Evolutionary conservation across 2,113 vertebrate species (phyloP), one percentile per base, ranked within the genome.

Genomic region (Brachypteracias leptosomus): DNA sequence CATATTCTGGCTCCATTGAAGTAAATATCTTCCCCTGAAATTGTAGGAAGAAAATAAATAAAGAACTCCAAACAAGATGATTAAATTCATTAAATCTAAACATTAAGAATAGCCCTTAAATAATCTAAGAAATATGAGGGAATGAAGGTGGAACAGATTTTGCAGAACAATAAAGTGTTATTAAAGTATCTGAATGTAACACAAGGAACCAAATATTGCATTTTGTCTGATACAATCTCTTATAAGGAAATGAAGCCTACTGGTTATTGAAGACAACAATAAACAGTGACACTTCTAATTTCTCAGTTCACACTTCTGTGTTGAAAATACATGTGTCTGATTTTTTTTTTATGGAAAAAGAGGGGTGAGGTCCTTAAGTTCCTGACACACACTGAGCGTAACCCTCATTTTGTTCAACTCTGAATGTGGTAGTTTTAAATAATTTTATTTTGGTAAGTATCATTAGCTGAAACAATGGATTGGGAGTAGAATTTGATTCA

Each of bases 11-110:
- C 88, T 99, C 98, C 92, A 99, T 97, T 71, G 99, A 99, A 73
- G 99, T 99, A 97, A 99, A 99, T 91, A 99, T 97, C 94, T 99
- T 99, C 11, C 99, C 99, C 99, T 99, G 96, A 95, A 98, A 97
- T 61, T 89, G 57, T 29, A 90, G 88, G 20, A 94, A 93, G 38
- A 78, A 93, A 84, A 90, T 36, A 29, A 15, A 72, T 44, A 26
- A 85, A 52, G 35, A 90, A 80, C 38, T 38, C n/a, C 29, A 88
- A 77, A 76, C 12, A 87, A 61, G 14, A 19, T 18, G 26, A 86
- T 59, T 59, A 61, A 46, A 47, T 62, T 31, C 19, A 77, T 36
- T 68, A 90, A 77, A 94, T 36, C 29, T 78, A 61, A 86, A 81
- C 4, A 74, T 65, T 78, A 90, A 22, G 12, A 88, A 72, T 2